Conservation (phyloP, 2,113 vertebrate genomes). For the Pogonocichla stellata region DNA sequence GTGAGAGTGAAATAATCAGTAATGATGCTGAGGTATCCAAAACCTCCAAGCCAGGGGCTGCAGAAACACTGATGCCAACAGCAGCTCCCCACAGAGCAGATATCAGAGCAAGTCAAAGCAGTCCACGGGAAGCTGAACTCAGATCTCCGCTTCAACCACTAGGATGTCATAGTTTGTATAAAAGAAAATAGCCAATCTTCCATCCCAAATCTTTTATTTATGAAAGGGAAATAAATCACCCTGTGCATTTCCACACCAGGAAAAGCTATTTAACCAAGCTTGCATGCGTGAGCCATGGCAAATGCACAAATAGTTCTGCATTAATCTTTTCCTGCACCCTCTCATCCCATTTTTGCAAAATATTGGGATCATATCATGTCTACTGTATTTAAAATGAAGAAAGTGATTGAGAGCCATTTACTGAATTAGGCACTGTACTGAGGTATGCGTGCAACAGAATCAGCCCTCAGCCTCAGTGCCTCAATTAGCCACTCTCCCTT, state of each 20-base stretch:
- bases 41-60: background rate
- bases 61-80: background rate
- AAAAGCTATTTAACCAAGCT: conserved; percentile 53
- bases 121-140: background rate
- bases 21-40: background rate
- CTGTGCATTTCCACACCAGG: conserved; percentile 43
- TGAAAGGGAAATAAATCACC: conserved; percentile 54
- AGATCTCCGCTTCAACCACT: background rate
- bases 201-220: conserved; percentile 60
- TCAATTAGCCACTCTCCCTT: conserved; percentile 21
- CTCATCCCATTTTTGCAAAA: conserved; percentile 23
- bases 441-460: conserved; percentile 17
- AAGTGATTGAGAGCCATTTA: conserved; percentile 43
- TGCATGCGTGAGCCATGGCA: conserved; percentile 30
- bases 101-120: background rate
- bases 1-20: background rate
- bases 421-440: background rate
- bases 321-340: conserved; percentile 41
- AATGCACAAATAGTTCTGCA: conserved; percentile 40
- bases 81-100: background rate
- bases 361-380: background rate
- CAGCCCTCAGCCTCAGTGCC: background rate
- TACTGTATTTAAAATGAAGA: conserved; percentile 34
- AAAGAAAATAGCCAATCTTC: conserved; percentile 51
- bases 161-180: conserved; percentile 3